These are phyloP conservation scores for Catocala fraxini DNA, from an alignment of 2,888 invertebrate genomes.

Conservation along the genomic window DNA sequence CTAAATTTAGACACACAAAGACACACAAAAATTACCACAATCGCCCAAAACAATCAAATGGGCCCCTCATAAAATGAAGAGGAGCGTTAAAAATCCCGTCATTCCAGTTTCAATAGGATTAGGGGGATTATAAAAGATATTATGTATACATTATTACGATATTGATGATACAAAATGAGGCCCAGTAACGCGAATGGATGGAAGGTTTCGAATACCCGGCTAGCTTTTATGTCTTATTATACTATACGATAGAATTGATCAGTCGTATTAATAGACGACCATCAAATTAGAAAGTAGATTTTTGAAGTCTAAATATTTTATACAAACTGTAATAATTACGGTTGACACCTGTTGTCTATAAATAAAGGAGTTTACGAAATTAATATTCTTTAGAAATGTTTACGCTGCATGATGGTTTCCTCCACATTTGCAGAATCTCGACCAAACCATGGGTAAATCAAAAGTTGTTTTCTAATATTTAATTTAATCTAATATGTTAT, in stretches of 20 bases:
- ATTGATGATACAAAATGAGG: constrained; percentile 42
- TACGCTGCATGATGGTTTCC: too few species aligned
- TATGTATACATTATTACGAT: constrained; percentile 28
- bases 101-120: constrained; percentile 43
- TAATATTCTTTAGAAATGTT: too few species aligned
- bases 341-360: too few species aligned
- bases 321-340: too few species aligned
- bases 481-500: too few species aligned
- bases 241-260: neutral
- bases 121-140: constrained; percentile 37
- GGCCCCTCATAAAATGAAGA: constrained; percentile 25
- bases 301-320: too few species aligned
- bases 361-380: too few species aligned
- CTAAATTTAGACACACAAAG: neutral
- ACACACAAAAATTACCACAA: constrained; percentile 15
- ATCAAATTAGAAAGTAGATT: too few species aligned
- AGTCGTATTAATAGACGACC: too few species aligned
- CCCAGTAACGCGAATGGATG: constrained; percentile 41
- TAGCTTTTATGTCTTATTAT: constrained; percentile 13
- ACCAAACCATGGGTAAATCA: too few species aligned
- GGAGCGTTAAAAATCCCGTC: constrained; percentile 39
- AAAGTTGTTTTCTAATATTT: too few species aligned
- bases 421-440: too few species aligned
- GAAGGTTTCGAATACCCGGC: constrained; percentile 37
- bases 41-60: constrained; percentile 20